Conservation (phyloP, 2,888 invertebrate genomes). For the Lycocerus yunnanus region DNA sequence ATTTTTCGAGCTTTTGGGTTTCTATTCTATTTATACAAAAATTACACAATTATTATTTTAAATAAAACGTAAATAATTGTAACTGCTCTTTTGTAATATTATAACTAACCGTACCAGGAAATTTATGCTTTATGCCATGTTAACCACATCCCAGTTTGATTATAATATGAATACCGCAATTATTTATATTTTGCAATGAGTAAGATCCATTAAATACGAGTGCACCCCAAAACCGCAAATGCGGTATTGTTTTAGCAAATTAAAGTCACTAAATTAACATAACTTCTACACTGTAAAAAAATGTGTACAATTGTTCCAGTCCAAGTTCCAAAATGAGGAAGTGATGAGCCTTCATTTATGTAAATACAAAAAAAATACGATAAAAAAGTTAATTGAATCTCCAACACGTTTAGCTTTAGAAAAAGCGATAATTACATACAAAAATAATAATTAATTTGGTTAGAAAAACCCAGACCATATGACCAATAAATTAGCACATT, state of each 20-base stretch:
- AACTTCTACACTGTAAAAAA: background rate
- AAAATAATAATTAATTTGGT: background rate
- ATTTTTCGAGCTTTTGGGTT: background rate
- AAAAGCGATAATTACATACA: background rate
- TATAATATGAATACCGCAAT: background rate
- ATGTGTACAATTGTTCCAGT: background rate
- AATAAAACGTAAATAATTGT: background rate
- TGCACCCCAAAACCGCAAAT: background rate
- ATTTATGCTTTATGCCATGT: constrained; percentile 1
- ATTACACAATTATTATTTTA: background rate
- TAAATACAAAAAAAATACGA: background rate
- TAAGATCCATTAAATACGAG: background rate
- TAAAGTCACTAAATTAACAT: background rate
- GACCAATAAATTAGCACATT: background rate
- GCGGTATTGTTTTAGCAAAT: background rate
- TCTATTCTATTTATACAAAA: background rate
- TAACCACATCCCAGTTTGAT: constrained; percentile 1
- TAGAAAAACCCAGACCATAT: background rate
- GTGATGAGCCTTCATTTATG: background rate
- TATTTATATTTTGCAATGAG: background rate
- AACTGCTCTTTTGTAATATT: background rate
- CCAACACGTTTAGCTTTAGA: background rate
- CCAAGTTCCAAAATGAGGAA: background rate
- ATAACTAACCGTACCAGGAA: background rate
- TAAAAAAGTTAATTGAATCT: background rate